A percentile compares a stretch with the other conserved stretches of the same genome.
Conservation (phyloP, 2,888 invertebrate genomes). For the Pristionchus mayeri region DNA sequence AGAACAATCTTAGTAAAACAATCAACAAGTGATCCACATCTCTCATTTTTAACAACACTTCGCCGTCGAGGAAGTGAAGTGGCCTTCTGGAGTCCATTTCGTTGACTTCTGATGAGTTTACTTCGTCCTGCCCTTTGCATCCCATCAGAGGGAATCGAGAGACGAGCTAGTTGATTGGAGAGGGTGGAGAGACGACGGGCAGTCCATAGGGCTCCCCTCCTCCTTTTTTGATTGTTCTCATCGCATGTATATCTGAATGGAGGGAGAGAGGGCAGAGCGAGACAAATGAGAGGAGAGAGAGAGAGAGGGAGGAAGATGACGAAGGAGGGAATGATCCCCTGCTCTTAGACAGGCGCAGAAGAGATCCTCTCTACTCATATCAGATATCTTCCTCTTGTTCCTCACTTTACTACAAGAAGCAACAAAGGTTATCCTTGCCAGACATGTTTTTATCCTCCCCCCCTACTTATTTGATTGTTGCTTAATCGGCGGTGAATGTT, state of each 20-base stretch:
- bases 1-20: no score
- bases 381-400: slow-evolving; percentile 42
- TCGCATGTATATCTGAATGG: slow-evolving; percentile 9
- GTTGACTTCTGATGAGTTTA: not conserved
- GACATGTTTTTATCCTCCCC: no score
- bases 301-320: not conserved
- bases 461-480: not conserved
- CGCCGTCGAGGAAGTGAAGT: no score
- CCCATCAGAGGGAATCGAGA: not conserved
- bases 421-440: slow-evolving; percentile 41
- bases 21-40: no score
- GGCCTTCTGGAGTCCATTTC: not conserved
- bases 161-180: slow-evolving; percentile 32
- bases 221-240: slow-evolving; percentile 39
- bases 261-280: slow-evolving; percentile 13
- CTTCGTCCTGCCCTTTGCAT: not conserved
- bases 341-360: slow-evolving; percentile 5
- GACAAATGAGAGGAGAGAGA: slow-evolving; percentile 22
- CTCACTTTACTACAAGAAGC: slow-evolving; percentile 45
- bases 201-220: not conserved
- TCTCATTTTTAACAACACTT: no score
- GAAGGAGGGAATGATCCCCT: slow-evolving; percentile 17
- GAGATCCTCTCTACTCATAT: slow-evolving; percentile 37
- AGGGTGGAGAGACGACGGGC: no score
- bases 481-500: slow-evolving; percentile 4